phyloP scores from a whole-genome alignment of 2,888 invertebrate genomes.

The Lasiommata megera region DNA sequence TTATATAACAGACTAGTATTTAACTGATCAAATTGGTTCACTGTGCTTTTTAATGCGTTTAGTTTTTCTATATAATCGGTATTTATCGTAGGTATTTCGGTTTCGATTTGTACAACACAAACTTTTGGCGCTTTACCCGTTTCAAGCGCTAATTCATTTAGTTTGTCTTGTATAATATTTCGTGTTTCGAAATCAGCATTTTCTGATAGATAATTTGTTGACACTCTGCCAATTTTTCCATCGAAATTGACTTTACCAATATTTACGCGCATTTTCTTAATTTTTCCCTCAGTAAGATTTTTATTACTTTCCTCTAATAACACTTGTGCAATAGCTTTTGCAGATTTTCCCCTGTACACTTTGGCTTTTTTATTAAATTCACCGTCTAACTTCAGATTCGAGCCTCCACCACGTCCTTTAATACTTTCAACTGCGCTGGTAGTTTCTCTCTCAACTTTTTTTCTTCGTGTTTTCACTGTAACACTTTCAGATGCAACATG shows the following conservation, averaged over 20 bases:
- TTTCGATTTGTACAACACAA: constrained; percentile 58
- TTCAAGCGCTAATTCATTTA: constrained; percentile 33
- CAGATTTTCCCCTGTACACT: constrained; percentile 87
- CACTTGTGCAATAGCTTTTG: constrained; percentile 86
- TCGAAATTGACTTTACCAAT: constrained; percentile 18
- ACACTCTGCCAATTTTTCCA: constrained; percentile 6
- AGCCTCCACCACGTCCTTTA: constrained; percentile 68
- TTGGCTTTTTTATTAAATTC: constrained; percentile 79
- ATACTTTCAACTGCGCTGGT: constrained; percentile 65
- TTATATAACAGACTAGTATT: constrained; percentile 82
- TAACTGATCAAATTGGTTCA: constrained; percentile 83
- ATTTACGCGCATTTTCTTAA: constrained; percentile 49
- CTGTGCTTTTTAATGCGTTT: constrained; percentile 81
- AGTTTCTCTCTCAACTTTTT: constrained; percentile 64
- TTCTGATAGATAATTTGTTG: constrained; percentile 15
- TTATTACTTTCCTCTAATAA: constrained; percentile 82
- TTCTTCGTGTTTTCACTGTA: constrained; percentile 71
- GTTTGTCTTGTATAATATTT: constrained; percentile 20
- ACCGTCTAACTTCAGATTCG: constrained; percentile 59
- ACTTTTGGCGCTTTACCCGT: constrained; percentile 55
- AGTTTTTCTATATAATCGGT: constrained; percentile 82
- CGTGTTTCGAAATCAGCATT: constrained; percentile 9
- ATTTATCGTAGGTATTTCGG: constrained; percentile 69
- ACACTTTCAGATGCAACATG: constrained; percentile 82
- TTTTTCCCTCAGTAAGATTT: constrained; percentile 73